Evolutionary conservation across 2,113 vertebrate species (phyloP), one percentile per base, ranked within the genome.

Genomic region (Pedionomus torquatus): DNA sequence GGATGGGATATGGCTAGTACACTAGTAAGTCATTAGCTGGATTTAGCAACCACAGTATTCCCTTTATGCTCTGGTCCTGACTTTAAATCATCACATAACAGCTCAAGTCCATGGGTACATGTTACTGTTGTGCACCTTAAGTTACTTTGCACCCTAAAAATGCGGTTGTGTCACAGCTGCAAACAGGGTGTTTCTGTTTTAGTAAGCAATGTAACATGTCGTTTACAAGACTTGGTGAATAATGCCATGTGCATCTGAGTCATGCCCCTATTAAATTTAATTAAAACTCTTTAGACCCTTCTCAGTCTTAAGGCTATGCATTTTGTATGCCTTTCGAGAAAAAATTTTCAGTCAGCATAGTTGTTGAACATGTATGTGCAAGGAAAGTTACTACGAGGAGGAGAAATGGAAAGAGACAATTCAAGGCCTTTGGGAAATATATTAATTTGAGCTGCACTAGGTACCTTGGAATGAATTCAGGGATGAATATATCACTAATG

Each of bases 241-340:
- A 79, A 78, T 78, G 57, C 39, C 35, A 39, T 41, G 12, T 94
- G 41, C 70, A 87, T 85, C 70, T 94, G 84, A 96, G 78, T 94
- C 91, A 94, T 44, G n/a, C 49, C 28, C 18, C 44, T 76, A 64
- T 94, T 95, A 94, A 94, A 91, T 87, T 91, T 91, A 96, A 94
- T 97, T 95, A 92, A 93, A 93, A 74, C 76, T 90, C 83, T 89
- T 95, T 41, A 91, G 81, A 89, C 39, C 10, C 41, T 91, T 86
- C 61, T 81, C 28, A 52, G 30, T 89, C 80, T 92, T 86, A 49
- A 63, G 64, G 64, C 55, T 92, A 37, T 70, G 25, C 46, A 35
- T 82, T 89, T 92, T 92, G 55, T 70, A 54, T 71, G 60, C 60
- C 48, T 75, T 92, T 78, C 55, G 57, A 78, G 72, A 84, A 55